Conservation (phyloP, 1,140 invertebrate genomes). For the Trypoxylus dichotomus region DNA sequence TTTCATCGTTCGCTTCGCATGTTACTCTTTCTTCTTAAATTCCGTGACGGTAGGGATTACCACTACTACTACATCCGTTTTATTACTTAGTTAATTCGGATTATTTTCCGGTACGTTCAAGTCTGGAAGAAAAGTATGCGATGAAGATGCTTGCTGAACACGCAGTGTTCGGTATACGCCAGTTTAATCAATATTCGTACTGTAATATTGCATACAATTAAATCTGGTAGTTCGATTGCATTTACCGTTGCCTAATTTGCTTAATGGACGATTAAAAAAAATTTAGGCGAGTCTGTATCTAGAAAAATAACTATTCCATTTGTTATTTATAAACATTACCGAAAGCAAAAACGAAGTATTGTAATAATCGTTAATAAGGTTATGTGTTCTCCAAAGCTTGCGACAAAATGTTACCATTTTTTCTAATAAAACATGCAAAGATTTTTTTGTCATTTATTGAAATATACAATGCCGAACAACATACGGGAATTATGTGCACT, state of each 20-base stretch:
- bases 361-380: neutral
- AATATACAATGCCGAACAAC: too few species aligned
- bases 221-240: neutral
- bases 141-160: neutral
- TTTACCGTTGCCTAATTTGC: neutral
- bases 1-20: too few species aligned
- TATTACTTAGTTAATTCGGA: too few species aligned
- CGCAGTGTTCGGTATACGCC: neutral
- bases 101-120: too few species aligned
- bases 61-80: too few species aligned
- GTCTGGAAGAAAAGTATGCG: neutral
- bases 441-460: neutral
- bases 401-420: slow-evolving; percentile 18
- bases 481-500: too few species aligned
- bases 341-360: neutral
- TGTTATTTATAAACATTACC: neutral
- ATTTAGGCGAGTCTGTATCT: neutral
- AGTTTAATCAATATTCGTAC: slow-evolving; percentile 4
- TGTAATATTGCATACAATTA: neutral
- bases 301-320: neutral
- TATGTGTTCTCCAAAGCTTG: slow-evolving; percentile 17
- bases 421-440: neutral
- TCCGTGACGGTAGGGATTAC: too few species aligned
- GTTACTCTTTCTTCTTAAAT: too few species aligned
- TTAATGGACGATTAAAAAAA: neutral